Evolutionary conservation across 1,140 invertebrate genomes (phyloP).

Genomic region (Brachystomella parvula): DNA sequence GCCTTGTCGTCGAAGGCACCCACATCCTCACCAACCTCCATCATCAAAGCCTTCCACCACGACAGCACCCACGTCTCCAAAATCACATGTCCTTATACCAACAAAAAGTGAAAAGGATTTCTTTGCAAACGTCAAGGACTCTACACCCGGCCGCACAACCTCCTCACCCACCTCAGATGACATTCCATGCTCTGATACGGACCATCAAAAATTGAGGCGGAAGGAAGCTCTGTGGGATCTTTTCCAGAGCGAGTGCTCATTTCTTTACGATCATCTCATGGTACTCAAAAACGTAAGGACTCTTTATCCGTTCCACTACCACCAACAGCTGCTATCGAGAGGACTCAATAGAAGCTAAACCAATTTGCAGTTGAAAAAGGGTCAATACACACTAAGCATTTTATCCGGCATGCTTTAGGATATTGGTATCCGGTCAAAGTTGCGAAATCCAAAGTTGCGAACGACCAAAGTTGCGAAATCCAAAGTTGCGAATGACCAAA

Average conservation of each 20-base stretch:
- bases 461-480: no score
- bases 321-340: neutral
- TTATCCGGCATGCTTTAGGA: no score
- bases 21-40: neutral
- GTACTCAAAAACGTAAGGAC: slow-evolving; percentile 58
- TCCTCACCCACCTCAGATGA: neutral
- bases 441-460: no score
- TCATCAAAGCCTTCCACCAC: neutral
- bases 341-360: neutral
- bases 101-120: slow-evolving; percentile 11
- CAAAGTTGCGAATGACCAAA: no score
- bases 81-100: neutral
- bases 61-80: neutral
- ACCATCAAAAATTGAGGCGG: slow-evolving; percentile 31
- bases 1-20: neutral
- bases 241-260: slow-evolving; percentile 60
- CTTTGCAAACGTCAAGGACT: neutral
- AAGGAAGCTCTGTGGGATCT: slow-evolving; percentile 60
- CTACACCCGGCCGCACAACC: neutral
- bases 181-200: slow-evolving; percentile 17
- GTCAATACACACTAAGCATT: neutral
- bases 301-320: neutral
- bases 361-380: neutral
- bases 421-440: no score
- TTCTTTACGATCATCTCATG: slow-evolving; percentile 61